Percentiles rank a stretch among this genome's conserved stretches.
These are phyloP conservation scores for Mobula birostris DNA, from an alignment of 2,113 vertebrate species.

Conservation along the genomic window DNA sequence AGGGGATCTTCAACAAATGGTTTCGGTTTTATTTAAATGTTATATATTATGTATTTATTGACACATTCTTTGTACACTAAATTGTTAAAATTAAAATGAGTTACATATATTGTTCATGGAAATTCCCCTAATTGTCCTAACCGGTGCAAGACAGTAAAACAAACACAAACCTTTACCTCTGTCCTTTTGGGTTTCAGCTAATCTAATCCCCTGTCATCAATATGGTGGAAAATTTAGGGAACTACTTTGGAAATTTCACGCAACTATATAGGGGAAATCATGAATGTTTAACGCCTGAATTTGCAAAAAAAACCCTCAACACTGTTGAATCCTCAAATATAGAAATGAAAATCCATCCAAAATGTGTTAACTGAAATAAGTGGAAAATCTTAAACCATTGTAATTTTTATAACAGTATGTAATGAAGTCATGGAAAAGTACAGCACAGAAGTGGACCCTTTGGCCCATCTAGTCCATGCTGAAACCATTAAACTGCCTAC, in stretches of 20 bases:
- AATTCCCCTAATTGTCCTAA: not conserved
- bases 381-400: not conserved
- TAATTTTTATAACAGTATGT: not conserved
- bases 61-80: not conserved
- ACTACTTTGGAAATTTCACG: not conserved
- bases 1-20: not conserved
- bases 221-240: not conserved
- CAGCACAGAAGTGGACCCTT: no score
- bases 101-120: not conserved
- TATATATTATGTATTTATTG: not conserved
- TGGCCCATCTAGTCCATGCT: no score
- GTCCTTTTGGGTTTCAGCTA: not conserved
- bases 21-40: not conserved
- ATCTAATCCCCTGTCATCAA: not conserved
- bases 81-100: not conserved
- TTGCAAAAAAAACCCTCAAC: not conserved
- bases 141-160: not conserved
- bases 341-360: not conserved
- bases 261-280: not conserved
- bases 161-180: not conserved
- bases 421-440: no score
- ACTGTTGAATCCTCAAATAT: not conserved
- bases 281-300: not conserved
- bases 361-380: not conserved
- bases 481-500: no score